Evolutionary conservation across 2,113 vertebrate genomes (phyloP).

Genomic region (Bungarus multicinctus): DNA sequence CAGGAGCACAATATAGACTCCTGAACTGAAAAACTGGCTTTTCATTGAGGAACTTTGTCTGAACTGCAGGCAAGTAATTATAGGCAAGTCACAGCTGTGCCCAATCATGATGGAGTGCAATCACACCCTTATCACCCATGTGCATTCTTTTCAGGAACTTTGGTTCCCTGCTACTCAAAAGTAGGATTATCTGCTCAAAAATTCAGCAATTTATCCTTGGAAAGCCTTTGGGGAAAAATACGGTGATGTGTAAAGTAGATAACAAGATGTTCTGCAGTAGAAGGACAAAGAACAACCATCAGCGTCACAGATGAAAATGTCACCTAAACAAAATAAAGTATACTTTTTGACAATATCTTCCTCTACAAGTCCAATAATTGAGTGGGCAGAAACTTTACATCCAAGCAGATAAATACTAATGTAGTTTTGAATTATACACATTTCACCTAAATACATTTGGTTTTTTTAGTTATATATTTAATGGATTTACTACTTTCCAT

Average conservation of each 20-base stretch:
- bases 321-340: conserved; percentile 26
- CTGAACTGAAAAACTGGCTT: conserved; percentile 53
- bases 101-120: conserved; percentile 50
- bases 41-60: conserved; percentile 42
- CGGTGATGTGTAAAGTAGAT: conserved; percentile 34
- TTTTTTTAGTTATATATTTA: not conserved
- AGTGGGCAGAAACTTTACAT: not conserved
- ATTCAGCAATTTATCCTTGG: conserved; percentile 13
- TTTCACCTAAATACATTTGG: not conserved
- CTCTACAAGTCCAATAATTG: not conserved
- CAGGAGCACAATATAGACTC: conserved; percentile 40
- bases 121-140: conserved; percentile 50
- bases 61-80: conserved; percentile 58
- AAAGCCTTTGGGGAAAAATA: conserved; percentile 26
- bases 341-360: conserved; percentile 27
- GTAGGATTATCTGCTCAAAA: conserved; percentile 40
- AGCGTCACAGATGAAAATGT: conserved; percentile 22
- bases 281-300: conserved; percentile 32
- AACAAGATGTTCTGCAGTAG: conserved; percentile 41
- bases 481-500: not conserved
- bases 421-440: not conserved
- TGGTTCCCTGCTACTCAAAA: conserved; percentile 30
- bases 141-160: conserved; percentile 35
- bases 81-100: conserved; percentile 59
- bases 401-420: not conserved